Base-by-base conservation (phyloP, 2,888 invertebrate genomes). In the Drosophila mayaguana region DNA sequence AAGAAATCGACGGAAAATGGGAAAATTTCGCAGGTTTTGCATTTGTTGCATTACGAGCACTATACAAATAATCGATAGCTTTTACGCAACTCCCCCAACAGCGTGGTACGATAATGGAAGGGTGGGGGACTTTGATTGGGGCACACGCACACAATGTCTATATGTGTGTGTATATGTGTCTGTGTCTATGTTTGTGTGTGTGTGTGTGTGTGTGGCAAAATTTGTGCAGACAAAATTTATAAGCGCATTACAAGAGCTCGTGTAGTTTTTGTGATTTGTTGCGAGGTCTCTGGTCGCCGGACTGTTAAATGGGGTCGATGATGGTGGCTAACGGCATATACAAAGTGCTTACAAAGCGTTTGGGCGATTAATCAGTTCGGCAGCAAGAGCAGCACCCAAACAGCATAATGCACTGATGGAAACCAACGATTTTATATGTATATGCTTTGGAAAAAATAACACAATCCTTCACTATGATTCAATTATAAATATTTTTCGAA, bases 301-400 rank as follows among this genome's bases (percentile, higher is more conserved):
- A 57, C 57, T 48, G 59, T 42, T 50, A 57, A 63, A 63, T 63
- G 64, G 60, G 72, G 75, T 74, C 75, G 61, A 51, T 53, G 50
- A 50, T 50, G 50, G 20, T 18, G 42, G 68, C 63, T 16, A 55
- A 65, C 61, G 60, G 60, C 28, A 43, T 64, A 59, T 72, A 75
- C 76, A 89, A 83, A 84, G 88, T 84, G 84, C 84, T 89, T 84
- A 84, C 84, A 84, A 89, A 89, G 84, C 89, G 88, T 85, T 84
- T 84, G 88, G 89, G 65, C 89, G 87, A 84, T 84, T 84, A 84
- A 84, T 84, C 84, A 89, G 84, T 89, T 84, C 74, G 84, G 73
- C 78, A 83, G 81, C 73, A 72, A 72, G 54, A 66, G 56, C 79
- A 46, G 50, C 57, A 40, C 48, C 43, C 43, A 20, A 43, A 20